phyloP scores from a whole-genome alignment of 1,140 invertebrate genomes.

The Macrotrachela quadricornifera region DNA sequence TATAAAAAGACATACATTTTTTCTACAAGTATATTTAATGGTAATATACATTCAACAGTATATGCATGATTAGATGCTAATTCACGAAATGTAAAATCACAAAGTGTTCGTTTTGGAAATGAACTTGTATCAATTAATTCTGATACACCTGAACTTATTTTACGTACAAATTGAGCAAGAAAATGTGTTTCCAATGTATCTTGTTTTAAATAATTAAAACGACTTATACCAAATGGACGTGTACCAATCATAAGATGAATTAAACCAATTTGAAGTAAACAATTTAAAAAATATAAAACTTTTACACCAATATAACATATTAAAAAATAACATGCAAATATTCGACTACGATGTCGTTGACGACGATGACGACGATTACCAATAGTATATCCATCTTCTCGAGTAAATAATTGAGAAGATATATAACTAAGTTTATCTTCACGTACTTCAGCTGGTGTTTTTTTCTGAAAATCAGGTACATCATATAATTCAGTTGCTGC shows the following conservation, averaged over 20 bases:
- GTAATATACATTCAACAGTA: conserved; percentile 1
- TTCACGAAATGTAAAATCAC: not conserved
- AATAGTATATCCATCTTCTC: too few relatives aligned
- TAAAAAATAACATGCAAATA: not conserved
- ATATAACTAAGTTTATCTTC: too few relatives aligned
- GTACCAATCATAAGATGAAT: not conserved
- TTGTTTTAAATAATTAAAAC: not conserved
- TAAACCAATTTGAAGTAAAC: not conserved
- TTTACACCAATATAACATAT: not conserved
- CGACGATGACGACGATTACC: too few relatives aligned
- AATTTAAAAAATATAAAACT: not conserved
- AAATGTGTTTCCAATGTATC: not conserved
- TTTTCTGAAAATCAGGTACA: too few relatives aligned
- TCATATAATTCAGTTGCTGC: not conserved
- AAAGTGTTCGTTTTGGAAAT: conserved; percentile 1
- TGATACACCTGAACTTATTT: not conserved
- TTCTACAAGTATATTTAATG: conserved; percentile 1
- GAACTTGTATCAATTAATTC: not conserved
- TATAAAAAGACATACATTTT: conserved; percentile 1
- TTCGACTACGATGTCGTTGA: too few relatives aligned
- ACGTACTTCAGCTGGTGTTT: too few relatives aligned
- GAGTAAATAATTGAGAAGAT: too few relatives aligned
- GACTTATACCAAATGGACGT: not conserved
- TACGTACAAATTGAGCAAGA: not conserved
- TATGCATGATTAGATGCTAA: not conserved